phyloP scores from a whole-genome alignment of 2,888 invertebrate genomes.

The Tuberolachnus salignus region DNA sequence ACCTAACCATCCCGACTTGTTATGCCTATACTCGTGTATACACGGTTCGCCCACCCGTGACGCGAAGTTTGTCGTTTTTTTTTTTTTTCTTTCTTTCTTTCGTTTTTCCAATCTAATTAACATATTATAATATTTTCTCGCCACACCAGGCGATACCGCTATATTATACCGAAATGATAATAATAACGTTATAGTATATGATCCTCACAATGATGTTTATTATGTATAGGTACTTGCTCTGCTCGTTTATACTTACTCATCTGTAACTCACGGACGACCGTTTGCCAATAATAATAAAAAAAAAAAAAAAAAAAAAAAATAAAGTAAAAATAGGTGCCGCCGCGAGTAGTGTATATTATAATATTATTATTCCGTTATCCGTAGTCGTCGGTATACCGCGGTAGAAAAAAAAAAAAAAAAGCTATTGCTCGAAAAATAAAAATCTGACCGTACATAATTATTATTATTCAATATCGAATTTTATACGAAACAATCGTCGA shows the following conservation, averaged over 20 bases:
- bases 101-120: constrained; percentile 3
- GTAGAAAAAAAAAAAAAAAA: neutral
- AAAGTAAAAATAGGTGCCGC: no score
- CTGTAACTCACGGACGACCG: neutral
- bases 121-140: neutral
- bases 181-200: neutral
- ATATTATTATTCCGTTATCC: constrained; percentile 7
- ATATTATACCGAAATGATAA: neutral
- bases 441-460: neutral
- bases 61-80: no score
- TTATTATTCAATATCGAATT: constrained; percentile 35
- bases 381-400: neutral
- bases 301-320: no score
- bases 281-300: neutral
- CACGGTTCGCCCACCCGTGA: no score
- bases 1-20: no score
- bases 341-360: no score
- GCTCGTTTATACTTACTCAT: neutral
- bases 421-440: constrained; percentile 10
- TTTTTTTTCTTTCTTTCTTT: constrained; percentile 2
- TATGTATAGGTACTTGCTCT: neutral
- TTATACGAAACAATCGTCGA: constrained; percentile 12
- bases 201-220: neutral
- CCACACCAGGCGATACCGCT: neutral
- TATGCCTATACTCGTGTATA: no score